Evolutionary conservation across 1,140 invertebrate genomes (phyloP), one percentile per base, ranked within the genome.

Genomic region (Odontomachus brunneus): DNA sequence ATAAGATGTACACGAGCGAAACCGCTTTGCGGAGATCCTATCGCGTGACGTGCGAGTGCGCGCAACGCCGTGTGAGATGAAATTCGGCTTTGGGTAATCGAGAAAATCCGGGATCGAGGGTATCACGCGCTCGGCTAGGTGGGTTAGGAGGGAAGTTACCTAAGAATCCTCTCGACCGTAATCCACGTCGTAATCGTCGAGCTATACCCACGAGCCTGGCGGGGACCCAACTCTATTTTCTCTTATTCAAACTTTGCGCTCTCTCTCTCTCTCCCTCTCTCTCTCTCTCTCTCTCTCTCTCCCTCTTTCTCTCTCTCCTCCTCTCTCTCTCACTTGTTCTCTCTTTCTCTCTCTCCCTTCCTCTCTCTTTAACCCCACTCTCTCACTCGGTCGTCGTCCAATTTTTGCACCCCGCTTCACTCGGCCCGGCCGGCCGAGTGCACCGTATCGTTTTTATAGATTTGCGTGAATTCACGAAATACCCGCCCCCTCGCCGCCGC

Each of bases 161-260:
- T 63, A 71, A 66, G 71, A 73, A 73, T 86, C 84, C 74, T 67
- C 63, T 69, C 83, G 74, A 62, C 51, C 84, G 72, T 80, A 76
- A 71, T 84, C 82, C 71, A 76, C 71, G 84, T 80, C 75, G 75
- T 80, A 80, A 80, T 80, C 75, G 53, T 71, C 84, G 65, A n/a
- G 67, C 44, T 60, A 48, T 74, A 78, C 53, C 59, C 51, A 59
- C 75, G 48, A 14, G 55, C 44, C 72, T 89, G 89, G 90, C 88
- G 48, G 65, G 17, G 38, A 38, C 83, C 90, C 89, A 90, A 88
- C 66, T 89, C 87, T 89, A 89, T 90, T 89, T 89, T 88, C 87
- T 82, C 67, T 75, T 74, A 57, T 65, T 74, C 84, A 65, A 55
- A 57, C 51, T 33, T 22, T 0, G 17, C 26, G 14, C n/a, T 53